Base-by-base conservation (phyloP, 2,797 vertebrate species). In the Prionace glauca region DNA sequence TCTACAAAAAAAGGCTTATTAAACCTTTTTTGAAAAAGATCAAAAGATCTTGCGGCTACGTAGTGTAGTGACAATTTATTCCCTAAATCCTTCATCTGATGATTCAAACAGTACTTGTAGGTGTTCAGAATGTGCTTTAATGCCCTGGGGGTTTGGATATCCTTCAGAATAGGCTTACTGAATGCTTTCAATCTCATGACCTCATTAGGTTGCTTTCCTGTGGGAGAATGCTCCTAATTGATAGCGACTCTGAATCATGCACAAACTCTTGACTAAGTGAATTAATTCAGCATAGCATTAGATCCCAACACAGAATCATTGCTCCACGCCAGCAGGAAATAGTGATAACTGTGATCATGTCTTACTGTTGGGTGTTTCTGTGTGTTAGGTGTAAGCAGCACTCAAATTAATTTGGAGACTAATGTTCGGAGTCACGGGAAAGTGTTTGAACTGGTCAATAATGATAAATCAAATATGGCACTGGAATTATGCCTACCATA, bases 131-230 rank as follows among this genome's bases (percentile, higher is more conserved):
- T 95, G 71, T 95, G 93, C 26, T 77, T 95, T 45, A 74, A 95
- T 95, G 45, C 93, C 71, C 71, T 77, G 29, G 71, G 77, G 93
- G 41, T 77, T 32, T 32, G 16, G 93, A 74, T 26, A 32, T 74
- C 45, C 41, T 74, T 74, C 71, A 77, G 36, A 71, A 41, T 72
- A 95, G 69, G 45, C 69, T 77, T 95, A 72, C 60, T 74, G 71
- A 77, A 95, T 50, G 93, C 71, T 50, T 95, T 95, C 93, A 77
- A 95, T 95, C 93, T 41, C 45, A 29, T 74, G 93, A 95, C 71
- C 93, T 95, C 93, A 95, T 95, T 95, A 95, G 93, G 41, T 95
- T 50, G 69, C 29, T 36, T 56, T 95, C 93, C 93, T 95, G 45
- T 77, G 93, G 71, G 45, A 95, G 36, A 72, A 77, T 95, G 26